These are phyloP conservation scores for Potamarius usumacintae DNA, from an alignment of 2,113 vertebrate species.

Conservation along the genomic window DNA sequence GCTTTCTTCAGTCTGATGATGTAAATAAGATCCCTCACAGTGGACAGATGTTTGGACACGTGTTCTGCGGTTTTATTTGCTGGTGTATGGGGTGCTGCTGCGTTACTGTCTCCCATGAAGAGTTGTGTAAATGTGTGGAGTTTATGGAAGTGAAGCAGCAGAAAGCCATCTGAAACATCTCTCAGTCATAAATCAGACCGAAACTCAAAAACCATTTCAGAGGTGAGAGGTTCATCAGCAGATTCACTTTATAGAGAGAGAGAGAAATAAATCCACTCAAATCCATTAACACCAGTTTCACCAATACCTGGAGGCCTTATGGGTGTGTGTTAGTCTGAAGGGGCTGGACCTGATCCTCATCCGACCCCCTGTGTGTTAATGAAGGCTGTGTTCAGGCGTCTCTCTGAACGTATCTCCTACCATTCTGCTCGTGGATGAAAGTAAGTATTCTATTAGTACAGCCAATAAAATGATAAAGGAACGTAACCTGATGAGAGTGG, in stretches of 20 bases:
- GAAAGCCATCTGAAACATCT: too few species aligned
- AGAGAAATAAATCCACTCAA: too few species aligned
- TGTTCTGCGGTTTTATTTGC: neutral
- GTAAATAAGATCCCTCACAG: neutral
- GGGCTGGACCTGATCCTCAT: neutral
- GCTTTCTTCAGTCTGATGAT: neutral
- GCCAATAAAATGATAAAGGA: neutral
- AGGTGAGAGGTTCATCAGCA: too few species aligned
- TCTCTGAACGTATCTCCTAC: neutral
- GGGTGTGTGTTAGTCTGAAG: neutral
- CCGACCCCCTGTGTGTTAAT: neutral
- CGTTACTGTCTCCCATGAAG: neutral
- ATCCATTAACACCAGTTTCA: too few species aligned
- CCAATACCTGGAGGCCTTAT: too few species aligned
- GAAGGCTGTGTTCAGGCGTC: neutral
- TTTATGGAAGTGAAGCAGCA: too few species aligned
- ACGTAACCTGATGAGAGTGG: neutral
- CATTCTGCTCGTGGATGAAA: neutral
- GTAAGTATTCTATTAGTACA: neutral
- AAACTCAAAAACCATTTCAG: too few species aligned
- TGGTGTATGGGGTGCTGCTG: neutral
- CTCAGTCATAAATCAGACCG: too few species aligned
- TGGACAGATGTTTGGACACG: neutral
- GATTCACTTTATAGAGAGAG: too few species aligned
- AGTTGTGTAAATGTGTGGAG: too few species aligned